Percentiles rank a stretch among this genome's conserved stretches.
Evolutionary conservation across 2,888 invertebrate species (phyloP).

Genomic region (Macaria notata): DNA sequence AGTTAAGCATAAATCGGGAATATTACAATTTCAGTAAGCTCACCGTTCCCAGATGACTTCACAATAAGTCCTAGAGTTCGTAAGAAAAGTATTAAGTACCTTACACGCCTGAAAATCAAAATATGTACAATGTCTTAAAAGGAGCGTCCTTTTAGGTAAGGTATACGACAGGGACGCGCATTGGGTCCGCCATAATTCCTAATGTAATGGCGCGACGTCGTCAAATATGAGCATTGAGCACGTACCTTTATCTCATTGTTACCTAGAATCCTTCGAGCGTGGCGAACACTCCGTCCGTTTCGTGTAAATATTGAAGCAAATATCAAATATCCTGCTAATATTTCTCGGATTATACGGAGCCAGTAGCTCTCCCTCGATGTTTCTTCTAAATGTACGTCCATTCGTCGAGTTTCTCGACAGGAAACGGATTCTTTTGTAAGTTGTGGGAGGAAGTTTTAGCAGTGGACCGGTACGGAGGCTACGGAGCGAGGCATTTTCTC

Average conservation of each 20-base stretch:
- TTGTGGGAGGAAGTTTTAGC: conserved; percentile 29
- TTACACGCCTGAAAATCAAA: background rate
- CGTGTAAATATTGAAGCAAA: conserved; percentile 23
- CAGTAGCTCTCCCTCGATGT: conserved; percentile 10
- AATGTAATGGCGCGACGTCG: conserved; percentile 13
- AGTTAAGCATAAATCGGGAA: too few species aligned
- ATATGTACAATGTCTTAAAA: background rate
- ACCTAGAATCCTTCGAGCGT: conserved; percentile 17
- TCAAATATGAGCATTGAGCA: conserved; percentile 12
- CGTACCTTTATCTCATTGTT: conserved; percentile 19
- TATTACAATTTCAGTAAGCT: too few species aligned
- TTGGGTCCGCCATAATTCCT: conserved; percentile 12
- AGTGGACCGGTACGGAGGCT: conserved; percentile 19
- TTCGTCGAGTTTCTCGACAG: conserved; percentile 25
- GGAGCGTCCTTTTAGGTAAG: background rate
- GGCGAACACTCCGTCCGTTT: conserved; percentile 12
- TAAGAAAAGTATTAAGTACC: too few species aligned
- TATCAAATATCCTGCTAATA: conserved; percentile 22
- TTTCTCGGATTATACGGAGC: conserved; percentile 12
- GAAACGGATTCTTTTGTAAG: conserved; percentile 30
- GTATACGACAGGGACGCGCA: conserved; percentile 8
- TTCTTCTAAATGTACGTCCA: conserved; percentile 24
- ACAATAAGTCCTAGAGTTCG: too few species aligned
- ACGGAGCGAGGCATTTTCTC: conserved; percentile 9
- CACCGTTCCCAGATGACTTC: too few species aligned